Percentiles rank a stretch among this genome's conserved stretches.
Conservation (phyloP, 1,140 invertebrate genomes). For the Elysia chlorotica region DNA sequence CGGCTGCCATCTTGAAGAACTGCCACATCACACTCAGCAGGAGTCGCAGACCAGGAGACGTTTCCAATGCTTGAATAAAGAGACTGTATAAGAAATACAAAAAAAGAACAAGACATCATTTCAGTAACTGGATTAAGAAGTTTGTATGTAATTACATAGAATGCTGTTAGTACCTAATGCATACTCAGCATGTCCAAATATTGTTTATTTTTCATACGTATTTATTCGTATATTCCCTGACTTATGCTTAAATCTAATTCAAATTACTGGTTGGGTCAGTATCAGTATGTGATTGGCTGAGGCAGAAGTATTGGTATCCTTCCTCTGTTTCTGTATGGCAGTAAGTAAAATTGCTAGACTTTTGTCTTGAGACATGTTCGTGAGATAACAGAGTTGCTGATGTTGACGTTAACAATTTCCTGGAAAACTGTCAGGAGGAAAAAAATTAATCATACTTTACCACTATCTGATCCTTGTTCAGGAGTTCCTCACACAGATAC, state of each 20-base stretch:
- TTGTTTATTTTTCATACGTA: too few relatives aligned
- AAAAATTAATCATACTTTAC: slow-evolving; percentile 27
- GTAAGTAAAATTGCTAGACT: too few relatives aligned
- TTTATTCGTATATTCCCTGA: too few relatives aligned
- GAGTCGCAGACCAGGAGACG: slow-evolving; percentile 33
- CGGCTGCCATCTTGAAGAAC: slow-evolving; percentile 39
- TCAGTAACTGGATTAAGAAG: neutral
- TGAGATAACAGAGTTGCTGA: neutral
- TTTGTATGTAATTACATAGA: neutral
- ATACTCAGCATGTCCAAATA: neutral
- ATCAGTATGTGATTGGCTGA: too few relatives aligned
- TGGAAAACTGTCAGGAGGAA: too few relatives aligned
- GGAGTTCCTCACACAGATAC: slow-evolving; percentile 39
- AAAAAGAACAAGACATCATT: neutral
- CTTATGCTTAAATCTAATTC: too few relatives aligned
- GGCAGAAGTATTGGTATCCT: too few relatives aligned
- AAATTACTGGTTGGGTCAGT: too few relatives aligned
- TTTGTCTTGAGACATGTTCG: too few relatives aligned
- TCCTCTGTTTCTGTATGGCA: too few relatives aligned
- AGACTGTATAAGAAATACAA: slow-evolving; percentile 32
- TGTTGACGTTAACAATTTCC: too few relatives aligned
- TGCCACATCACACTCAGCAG: slow-evolving; percentile 31
- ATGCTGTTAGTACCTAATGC: neutral
- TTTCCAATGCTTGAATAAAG: slow-evolving; percentile 40
- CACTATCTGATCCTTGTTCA: slow-evolving; percentile 32